Evolutionary conservation across 1,140 invertebrate genomes (phyloP).

Genomic region (Hylaeus anthracinus): DNA sequence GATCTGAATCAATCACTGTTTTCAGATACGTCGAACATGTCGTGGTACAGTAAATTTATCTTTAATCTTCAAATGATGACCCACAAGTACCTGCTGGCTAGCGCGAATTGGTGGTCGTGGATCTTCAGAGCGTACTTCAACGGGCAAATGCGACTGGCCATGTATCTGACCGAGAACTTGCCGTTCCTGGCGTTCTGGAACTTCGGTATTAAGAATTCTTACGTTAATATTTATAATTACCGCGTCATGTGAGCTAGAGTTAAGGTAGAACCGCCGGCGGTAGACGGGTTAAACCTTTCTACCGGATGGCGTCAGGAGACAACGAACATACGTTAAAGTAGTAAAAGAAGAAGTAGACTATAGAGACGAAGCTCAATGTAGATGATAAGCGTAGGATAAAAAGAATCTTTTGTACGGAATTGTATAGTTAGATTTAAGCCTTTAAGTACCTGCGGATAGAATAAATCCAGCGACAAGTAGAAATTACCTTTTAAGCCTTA

Average conservation of each 20-base stretch:
- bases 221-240: conserved; percentile 73
- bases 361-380: conserved; percentile 6
- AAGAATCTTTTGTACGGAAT: no score
- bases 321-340: background rate
- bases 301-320: no score
- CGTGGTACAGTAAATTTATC: conserved; percentile 74
- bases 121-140: conserved; percentile 78
- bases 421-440: background rate
- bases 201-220: conserved; percentile 70
- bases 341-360: no score
- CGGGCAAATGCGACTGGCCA: conserved; percentile 72
- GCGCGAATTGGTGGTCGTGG: conserved; percentile 72
- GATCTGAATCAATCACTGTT: conserved; percentile 20
- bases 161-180: conserved; percentile 74
- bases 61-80: conserved; percentile 77
- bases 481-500: background rate
- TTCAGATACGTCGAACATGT: conserved; percentile 68
- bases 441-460: background rate
- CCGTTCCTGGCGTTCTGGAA: conserved; percentile 74
- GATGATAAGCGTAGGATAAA: background rate
- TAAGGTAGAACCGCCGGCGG: no score
- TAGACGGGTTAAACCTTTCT: no score
- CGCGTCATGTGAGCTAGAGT: conserved; percentile 58
- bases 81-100: conserved; percentile 73
- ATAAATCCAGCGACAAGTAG: background rate